Conservation (phyloP, 2,113 vertebrate genomes). For the Platycercus adscitus region DNA sequence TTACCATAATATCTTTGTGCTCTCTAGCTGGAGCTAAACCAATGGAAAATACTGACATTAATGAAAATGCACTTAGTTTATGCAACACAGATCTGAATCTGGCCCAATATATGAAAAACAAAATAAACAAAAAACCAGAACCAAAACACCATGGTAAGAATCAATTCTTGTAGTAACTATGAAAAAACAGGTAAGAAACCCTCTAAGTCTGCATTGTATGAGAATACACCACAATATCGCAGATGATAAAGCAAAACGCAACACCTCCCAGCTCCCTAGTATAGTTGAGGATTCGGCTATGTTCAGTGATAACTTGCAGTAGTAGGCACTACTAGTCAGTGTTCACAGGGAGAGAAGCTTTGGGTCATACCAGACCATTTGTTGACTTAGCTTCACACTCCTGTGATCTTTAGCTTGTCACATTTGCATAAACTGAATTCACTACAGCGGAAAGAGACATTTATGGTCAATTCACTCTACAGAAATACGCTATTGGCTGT, state of each 20-base stretch:
- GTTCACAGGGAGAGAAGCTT: constrained; percentile 37
- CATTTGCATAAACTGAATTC: constrained; percentile 47
- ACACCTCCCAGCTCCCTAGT: not conserved
- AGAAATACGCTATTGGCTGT: not conserved
- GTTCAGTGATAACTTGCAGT: constrained; percentile 62
- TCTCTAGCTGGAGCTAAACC: constrained; percentile 21
- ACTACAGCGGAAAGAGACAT: constrained; percentile 9
- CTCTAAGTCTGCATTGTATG: not conserved
- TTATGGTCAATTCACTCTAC: not conserved
- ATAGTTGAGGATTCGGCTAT: not conserved
- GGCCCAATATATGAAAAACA: not conserved
- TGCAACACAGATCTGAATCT: not conserved
- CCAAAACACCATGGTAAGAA: not conserved
- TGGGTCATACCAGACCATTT: constrained; percentile 3
- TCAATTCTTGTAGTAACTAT: not conserved
- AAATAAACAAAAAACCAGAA: not conserved
- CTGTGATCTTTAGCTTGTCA: constrained; percentile 45
- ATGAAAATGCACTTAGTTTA: not conserved
- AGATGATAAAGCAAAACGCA: not conserved
- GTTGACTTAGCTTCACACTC: constrained; percentile 31
- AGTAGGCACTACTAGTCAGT: constrained; percentile 68
- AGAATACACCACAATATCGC: not conserved
- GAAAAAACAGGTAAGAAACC: constrained; percentile 7
- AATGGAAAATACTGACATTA: constrained; percentile 27
- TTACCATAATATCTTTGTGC: constrained; percentile 54